phyloP scores from a whole-genome alignment of 2,113 vertebrate genomes.

The Arizona elegans region DNA sequence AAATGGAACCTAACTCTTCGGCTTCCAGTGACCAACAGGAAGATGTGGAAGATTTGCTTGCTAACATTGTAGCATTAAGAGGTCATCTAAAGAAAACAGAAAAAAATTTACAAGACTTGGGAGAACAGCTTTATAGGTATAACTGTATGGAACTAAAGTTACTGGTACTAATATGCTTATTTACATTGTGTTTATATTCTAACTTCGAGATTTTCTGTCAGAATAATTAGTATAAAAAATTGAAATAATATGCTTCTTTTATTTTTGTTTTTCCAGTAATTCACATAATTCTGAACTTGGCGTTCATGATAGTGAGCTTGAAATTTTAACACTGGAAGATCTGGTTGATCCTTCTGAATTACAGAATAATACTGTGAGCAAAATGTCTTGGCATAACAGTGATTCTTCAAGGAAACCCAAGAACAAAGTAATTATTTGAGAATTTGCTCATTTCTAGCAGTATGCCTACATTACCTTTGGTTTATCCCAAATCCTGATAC shows the following conservation, averaged over 20 bases:
- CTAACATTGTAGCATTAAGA: constrained; percentile 69
- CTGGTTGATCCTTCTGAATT: constrained; percentile 51
- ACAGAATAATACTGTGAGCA: constrained; percentile 52
- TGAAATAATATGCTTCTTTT: constrained; percentile 23
- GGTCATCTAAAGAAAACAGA: constrained; percentile 74
- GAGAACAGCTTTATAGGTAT: constrained; percentile 71
- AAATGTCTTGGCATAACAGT: constrained; percentile 26
- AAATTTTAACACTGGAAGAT: constrained; percentile 65
- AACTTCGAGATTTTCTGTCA: constrained; percentile 3
- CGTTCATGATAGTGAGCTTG: constrained; percentile 41
- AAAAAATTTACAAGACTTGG: constrained; percentile 65
- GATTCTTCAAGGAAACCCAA: constrained; percentile 57
- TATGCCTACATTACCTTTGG: neutral
- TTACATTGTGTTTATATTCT: constrained; percentile 22
- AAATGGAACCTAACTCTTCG: constrained; percentile 51
- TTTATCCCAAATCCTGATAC: neutral
- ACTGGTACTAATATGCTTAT: neutral
- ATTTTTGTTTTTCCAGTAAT: constrained; percentile 50
- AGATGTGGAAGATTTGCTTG: constrained; percentile 63
- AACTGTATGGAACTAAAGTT: neutral
- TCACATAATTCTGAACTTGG: constrained; percentile 41
- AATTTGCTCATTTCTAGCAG: neutral
- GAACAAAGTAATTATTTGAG: constrained; percentile 62
- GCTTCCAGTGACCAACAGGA: constrained; percentile 42
- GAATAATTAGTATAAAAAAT: constrained; percentile 14